Percentiles rank a stretch among this genome's conserved stretches.
Conservation (phyloP, 1,140 invertebrate species). For the Heliconius nattereri region DNA sequence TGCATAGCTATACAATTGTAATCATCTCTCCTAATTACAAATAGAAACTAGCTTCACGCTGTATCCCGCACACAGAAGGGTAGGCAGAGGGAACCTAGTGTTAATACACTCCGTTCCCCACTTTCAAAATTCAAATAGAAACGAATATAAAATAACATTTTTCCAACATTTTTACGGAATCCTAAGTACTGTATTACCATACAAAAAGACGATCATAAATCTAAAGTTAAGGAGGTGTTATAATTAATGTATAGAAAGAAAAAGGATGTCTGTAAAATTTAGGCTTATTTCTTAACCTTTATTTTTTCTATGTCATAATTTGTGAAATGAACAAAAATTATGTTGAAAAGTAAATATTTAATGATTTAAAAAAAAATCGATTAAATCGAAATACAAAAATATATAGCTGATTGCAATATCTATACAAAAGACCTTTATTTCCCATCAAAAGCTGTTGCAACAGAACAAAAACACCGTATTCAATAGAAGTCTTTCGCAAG, state of each 20-base stretch:
- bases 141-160: neutral
- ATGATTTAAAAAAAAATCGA: no score
- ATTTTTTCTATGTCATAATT: conserved; percentile 60
- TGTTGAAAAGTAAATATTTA: neutral
- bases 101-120: no score
- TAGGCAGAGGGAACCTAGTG: no score
- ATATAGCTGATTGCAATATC: neutral
- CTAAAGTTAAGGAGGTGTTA: conserved; percentile 78
- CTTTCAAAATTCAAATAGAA: no score
- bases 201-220: conserved; percentile 75
- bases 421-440: neutral
- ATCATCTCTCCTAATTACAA: no score
- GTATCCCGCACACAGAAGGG: no score
- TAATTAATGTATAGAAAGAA: conserved; percentile 72
- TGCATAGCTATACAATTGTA: no score
- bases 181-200: conserved; percentile 56
- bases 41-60: no score
- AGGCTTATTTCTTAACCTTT: conserved; percentile 61
- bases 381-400: neutral
- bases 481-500: conserved; percentile 10
- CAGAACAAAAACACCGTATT: neutral
- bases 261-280: conserved; percentile 62
- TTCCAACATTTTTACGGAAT: neutral
- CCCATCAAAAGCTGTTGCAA: neutral
- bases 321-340: conserved; percentile 11